These are phyloP conservation scores for Ypsolopha sequella DNA, from an alignment of 2,888 invertebrate genomes.

Conservation along the genomic window DNA sequence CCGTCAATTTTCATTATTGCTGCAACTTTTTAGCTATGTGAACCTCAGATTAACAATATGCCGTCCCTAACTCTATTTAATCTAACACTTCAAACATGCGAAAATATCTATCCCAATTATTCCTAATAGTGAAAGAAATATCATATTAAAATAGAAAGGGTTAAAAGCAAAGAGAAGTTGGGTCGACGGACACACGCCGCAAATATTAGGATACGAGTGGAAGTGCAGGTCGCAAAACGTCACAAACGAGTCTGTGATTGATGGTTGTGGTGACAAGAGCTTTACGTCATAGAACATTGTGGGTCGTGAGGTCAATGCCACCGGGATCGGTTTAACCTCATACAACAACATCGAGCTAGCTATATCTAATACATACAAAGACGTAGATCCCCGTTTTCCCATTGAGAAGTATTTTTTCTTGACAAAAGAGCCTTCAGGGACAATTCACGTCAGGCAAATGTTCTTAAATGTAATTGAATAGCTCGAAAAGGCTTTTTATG, in stretches of 20 bases:
- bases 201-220: conserved; percentile 3
- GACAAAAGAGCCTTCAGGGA: background rate
- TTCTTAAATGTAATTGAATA: background rate
- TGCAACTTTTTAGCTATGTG: no score
- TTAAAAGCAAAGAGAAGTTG: no score
- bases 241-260: conserved; percentile 54
- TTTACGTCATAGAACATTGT: conserved; percentile 36
- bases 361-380: conserved; percentile 1
- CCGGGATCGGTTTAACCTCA: conserved; percentile 14
- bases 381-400: background rate
- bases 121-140: no score
- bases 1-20: no score
- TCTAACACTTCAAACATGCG: no score
- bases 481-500: background rate
- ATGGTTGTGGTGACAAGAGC: conserved; percentile 55
- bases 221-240: conserved; percentile 45
- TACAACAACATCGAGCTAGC: conserved; percentile 27
- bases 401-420: background rate
- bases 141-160: no score
- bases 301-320: conserved; percentile 63
- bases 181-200: background rate
- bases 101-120: no score
- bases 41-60: no score
- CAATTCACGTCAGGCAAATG: background rate
- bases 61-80: no score